These are phyloP conservation scores for Ferrisia virgata DNA, from an alignment of 2,888 invertebrate species.

Conservation along the genomic window DNA sequence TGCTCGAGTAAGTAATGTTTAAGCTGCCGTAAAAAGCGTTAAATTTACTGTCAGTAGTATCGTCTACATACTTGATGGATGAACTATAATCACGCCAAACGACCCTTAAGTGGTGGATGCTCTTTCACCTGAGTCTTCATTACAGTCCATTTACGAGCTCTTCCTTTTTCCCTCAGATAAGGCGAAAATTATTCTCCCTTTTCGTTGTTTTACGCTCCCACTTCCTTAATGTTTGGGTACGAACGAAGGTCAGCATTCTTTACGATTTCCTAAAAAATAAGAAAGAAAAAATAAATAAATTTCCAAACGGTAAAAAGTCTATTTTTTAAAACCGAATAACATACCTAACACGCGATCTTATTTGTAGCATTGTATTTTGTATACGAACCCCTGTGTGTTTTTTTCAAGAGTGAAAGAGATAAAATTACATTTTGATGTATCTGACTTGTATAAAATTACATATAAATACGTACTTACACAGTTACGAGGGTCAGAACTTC, in stretches of 20 bases:
- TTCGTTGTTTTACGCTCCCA: background rate
- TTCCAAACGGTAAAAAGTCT: background rate
- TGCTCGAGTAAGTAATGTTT: background rate
- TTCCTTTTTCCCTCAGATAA: constrained; percentile 37
- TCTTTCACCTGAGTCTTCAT: constrained; percentile 45
- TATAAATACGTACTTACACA: no score
- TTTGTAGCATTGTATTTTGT: background rate
- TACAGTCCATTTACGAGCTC: constrained; percentile 44
- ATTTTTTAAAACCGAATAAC: background rate
- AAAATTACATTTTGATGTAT: background rate
- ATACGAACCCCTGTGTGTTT: background rate
- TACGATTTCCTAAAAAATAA: constrained; percentile 20
- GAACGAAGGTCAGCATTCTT: constrained; percentile 34
- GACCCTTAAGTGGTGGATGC: constrained; percentile 47
- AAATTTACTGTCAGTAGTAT: constrained; percentile 39
- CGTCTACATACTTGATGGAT: constrained; percentile 47
- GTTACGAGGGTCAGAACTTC: no score
- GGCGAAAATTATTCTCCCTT: constrained; percentile 38
- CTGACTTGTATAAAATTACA: background rate
- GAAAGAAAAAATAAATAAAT: constrained; percentile 6
- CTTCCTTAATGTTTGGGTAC: constrained; percentile 21
- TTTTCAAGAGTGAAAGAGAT: background rate
- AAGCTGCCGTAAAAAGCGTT: constrained; percentile 20
- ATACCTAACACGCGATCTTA: background rate
- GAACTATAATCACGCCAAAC: constrained; percentile 48